phyloP scores from a whole-genome alignment of 2,113 vertebrate genomes.

The Cepphus grylle region DNA sequence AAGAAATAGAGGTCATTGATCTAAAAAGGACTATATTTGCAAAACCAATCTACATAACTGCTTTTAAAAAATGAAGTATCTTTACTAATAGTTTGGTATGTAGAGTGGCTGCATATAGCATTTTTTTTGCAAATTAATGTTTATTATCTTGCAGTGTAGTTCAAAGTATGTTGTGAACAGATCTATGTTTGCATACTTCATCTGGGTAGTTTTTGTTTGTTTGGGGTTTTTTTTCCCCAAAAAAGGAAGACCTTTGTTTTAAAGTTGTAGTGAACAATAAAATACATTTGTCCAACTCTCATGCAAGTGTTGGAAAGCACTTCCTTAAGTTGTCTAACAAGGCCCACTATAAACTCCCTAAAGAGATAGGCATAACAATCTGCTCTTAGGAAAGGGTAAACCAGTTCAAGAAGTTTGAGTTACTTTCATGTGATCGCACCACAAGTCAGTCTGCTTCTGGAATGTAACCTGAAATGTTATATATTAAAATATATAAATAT shows the following conservation, averaged over 20 bases:
- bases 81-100: neutral
- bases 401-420: neutral
- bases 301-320: neutral
- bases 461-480: neutral
- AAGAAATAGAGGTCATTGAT: neutral
- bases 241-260: neutral
- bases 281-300: neutral
- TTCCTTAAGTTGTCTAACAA: neutral
- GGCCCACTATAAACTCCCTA: neutral
- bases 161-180: neutral
- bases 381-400: neutral
- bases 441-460: neutral
- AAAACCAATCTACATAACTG: neutral
- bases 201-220: neutral
- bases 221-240: rapidly evolving
- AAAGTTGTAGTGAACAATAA: neutral
- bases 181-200: neutral
- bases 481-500: neutral
- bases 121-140: neutral
- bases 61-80: neutral
- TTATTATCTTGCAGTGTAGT: neutral
- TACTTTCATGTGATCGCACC: neutral
- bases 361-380: neutral
- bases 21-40: neutral
- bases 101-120: neutral